A percentile compares a stretch with the other conserved stretches of the same genome.
phyloP scores from a whole-genome alignment of 1,140 invertebrate species.

The Akabosia matsudoensis region DNA sequence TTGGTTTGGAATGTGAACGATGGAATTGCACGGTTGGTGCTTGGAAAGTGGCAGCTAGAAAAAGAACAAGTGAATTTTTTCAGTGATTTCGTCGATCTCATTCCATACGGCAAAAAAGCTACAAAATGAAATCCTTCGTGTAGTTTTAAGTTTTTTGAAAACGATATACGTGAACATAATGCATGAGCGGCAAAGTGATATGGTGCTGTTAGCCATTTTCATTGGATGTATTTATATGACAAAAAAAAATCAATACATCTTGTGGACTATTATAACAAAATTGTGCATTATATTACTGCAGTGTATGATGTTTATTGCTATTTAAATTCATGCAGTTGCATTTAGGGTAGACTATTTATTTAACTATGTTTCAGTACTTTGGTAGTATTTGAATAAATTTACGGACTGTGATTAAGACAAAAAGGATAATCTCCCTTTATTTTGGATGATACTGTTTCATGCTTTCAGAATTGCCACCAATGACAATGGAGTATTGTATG shows the following conservation, averaged over 20 bases:
- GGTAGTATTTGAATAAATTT: constrained; percentile 11
- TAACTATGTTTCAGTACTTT: constrained; percentile 1
- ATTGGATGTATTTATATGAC: no score
- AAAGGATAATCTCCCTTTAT: no score
- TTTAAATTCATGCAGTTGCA: background rate
- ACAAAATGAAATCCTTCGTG: no score
- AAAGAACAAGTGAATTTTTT: background rate
- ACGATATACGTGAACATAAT: background rate
- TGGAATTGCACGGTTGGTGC: background rate
- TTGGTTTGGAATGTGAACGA: background rate
- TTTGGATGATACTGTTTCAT: no score
- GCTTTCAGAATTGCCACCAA: no score
- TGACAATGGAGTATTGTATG: no score
- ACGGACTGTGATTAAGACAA: constrained; percentile 23
- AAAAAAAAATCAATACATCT: no score
- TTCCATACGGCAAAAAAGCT: background rate
- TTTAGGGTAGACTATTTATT: background rate
- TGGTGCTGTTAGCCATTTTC: constrained; percentile 13
- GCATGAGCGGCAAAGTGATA: background rate
- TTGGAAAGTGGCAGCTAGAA: background rate
- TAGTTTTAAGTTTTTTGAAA: no score
- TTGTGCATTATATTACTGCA: no score
- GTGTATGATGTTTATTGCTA: background rate
- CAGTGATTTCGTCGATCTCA: constrained; percentile 2
- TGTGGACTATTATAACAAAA: no score